phyloP scores from a whole-genome alignment of 2,113 vertebrate genomes.

The Nibea coibor region DNA sequence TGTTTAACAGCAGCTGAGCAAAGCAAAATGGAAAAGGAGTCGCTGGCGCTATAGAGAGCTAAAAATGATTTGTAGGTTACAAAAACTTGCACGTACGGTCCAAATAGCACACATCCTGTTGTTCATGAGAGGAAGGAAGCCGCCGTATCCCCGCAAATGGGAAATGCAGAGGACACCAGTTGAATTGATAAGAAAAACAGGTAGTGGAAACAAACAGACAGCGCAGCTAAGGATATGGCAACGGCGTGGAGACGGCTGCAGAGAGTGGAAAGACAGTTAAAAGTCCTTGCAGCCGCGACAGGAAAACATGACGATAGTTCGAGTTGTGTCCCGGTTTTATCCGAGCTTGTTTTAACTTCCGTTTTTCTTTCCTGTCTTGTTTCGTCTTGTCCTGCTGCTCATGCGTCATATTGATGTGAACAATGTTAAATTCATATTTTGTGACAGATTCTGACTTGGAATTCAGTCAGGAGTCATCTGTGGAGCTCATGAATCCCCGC shows the following conservation, averaged over 20 bases:
- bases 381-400: neutral
- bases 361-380: neutral
- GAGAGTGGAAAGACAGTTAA: conserved; percentile 33
- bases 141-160: conserved; percentile 52
- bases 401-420: too few species aligned
- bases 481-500: neutral
- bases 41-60: neutral
- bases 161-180: conserved; percentile 61
- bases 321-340: conserved; percentile 3
- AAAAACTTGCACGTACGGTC: conserved; percentile 39
- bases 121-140: conserved; percentile 72
- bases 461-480: too few species aligned
- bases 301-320: conserved; percentile 6
- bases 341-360: neutral
- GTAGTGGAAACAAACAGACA: conserved; percentile 48
- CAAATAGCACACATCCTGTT: conserved; percentile 73
- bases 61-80: conserved; percentile 59
- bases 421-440: neutral
- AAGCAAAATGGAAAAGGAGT: conserved; percentile 11
- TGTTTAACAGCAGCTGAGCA: conserved; percentile 1
- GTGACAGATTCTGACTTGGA: too few species aligned
- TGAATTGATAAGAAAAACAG: conserved; percentile 64
- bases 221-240: conserved; percentile 35
- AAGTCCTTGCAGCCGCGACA: neutral
- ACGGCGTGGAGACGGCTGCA: neutral